phyloP scores from a whole-genome alignment of 2,113 vertebrate species.

The Leuciscus idus region DNA sequence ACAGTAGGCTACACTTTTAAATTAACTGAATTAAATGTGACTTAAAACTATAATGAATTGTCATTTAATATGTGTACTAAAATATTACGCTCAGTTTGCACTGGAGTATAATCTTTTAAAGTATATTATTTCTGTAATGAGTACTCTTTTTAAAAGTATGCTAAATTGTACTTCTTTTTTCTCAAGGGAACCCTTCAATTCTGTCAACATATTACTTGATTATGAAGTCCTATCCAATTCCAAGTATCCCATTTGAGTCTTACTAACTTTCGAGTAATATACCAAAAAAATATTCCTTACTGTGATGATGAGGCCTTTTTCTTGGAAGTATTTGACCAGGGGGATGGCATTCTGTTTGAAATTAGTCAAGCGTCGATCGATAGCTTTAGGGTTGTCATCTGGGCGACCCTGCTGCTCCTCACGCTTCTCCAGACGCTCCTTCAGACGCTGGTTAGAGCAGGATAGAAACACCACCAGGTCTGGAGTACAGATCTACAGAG shows the following conservation, averaged over 20 bases:
- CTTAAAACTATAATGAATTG: too few species aligned
- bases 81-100: too few species aligned
- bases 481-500: conserved; percentile 90
- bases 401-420: conserved; percentile 94
- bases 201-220: too few species aligned
- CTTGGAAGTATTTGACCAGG: conserved; percentile 96
- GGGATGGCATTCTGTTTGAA: conserved; percentile 96
- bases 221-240: background rate
- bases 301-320: conserved; percentile 91
- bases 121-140: too few species aligned
- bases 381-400: conserved; percentile 96
- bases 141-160: too few species aligned
- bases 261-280: background rate
- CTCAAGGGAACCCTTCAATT: too few species aligned
- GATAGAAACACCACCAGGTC: conserved; percentile 96
- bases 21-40: too few species aligned
- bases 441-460: conserved; percentile 90
- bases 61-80: too few species aligned
- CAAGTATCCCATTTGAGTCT: background rate
- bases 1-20: too few species aligned
- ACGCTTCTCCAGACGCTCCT: conserved; percentile 89
- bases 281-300: conserved; percentile 74
- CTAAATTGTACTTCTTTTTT: too few species aligned
- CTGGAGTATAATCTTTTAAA: too few species aligned
- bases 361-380: conserved; percentile 90